Evolutionary conservation across 2,113 vertebrate species (phyloP), one percentile per base, ranked within the genome.

Genomic region (Macroglossus sobrinus): DNA sequence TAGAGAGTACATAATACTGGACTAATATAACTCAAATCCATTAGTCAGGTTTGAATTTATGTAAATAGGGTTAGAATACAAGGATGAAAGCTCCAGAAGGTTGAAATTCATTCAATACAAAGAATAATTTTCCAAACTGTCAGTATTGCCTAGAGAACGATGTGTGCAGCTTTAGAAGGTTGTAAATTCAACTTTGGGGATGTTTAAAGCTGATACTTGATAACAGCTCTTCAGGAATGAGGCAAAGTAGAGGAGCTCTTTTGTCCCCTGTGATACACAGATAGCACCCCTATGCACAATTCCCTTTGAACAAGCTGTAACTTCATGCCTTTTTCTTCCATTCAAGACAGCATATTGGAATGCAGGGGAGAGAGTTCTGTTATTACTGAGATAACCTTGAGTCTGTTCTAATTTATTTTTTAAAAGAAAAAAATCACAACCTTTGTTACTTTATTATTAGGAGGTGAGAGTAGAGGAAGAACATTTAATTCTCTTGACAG

Each of bases 351-450:
- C 84, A 96, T 82, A 97, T 93, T 97, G 94, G 94, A 97, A 98
- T 97, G 93, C 97, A 97, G 93, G 93, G 72, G 91, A 96, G 84
- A 91, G 63, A 91, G 84, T 64, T 71, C 96, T 91, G 95, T 97
- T 97, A 97, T 97, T 95, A 95, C 95, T 61, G 78, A 97, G 95
- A 98, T 98, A 97, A 98, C 96, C 97, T 96, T 96, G 94, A 98
- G 91, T 95, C 94, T 95, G 91, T 92, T 96, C 96, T 97, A 96
- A 97, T 98, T 97, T 97, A 97, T 96, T 97, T 98, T 95, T 96
- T 90, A 84, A 97, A 96, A 96, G 91, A 94, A 97, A 98, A 97
- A 96, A 94, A 97, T 96, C 96, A 91, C 94, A 96, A 97, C 95
- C 96, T 96, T 93, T 95, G 96, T 97, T 97, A 94, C 94, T 89